These are phyloP conservation scores for Oconnorella tubifera DNA, from an alignment of 2,888 invertebrate species.

Conservation along the genomic window DNA sequence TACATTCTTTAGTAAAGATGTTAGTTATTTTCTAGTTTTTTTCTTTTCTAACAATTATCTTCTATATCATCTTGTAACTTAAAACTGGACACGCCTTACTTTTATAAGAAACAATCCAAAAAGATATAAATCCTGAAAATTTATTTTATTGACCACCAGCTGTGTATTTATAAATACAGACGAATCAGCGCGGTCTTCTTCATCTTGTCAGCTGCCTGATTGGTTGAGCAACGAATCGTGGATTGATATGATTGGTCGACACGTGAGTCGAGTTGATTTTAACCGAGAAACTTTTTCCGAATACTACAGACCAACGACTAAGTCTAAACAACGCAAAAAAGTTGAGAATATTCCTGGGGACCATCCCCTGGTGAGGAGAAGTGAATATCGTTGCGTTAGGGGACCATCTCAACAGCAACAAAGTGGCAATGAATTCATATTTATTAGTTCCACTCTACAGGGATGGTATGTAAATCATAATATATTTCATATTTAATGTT, in stretches of 20 bases:
- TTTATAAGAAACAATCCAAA: not conserved
- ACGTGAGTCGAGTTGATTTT: not conserved
- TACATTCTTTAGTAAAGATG: no score
- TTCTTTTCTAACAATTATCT: no score
- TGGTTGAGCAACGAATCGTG: constrained; percentile 11
- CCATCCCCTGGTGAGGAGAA: not conserved
- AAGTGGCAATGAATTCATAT: constrained; percentile 2
- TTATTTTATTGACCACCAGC: not conserved
- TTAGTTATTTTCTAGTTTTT: no score
- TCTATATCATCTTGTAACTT: no score
- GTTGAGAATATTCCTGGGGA: not conserved
- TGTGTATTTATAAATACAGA: no score
- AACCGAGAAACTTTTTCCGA: not conserved
- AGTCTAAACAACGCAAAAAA: no score
- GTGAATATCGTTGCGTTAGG: constrained; percentile 1
- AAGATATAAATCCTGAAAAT: not conserved
- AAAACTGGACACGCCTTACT: not conserved
- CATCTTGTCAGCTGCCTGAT: constrained; percentile 12
- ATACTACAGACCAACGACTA: not conserved
- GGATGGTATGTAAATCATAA: constrained; percentile 15
- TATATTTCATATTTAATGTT: no score
- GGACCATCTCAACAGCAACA: not conserved
- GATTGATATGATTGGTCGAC: constrained; percentile 4
- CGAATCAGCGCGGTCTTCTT: no score
- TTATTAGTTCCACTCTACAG: constrained; percentile 9